phyloP scores from a whole-genome alignment of 1,140 invertebrate species.

The Colletes latitarsis region DNA sequence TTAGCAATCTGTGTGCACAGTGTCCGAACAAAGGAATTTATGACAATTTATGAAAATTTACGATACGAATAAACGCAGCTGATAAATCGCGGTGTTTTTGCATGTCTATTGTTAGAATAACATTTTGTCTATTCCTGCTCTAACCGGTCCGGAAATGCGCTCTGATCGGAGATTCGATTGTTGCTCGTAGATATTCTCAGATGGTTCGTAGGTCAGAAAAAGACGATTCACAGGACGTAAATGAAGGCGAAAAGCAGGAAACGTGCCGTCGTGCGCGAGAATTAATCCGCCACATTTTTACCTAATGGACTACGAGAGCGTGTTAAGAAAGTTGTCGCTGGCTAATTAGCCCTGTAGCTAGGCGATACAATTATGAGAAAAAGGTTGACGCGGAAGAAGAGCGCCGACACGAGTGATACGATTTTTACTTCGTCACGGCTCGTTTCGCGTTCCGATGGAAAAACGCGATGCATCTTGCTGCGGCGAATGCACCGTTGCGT shows the following conservation, averaged over 20 bases:
- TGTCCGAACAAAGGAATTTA: too few relatives aligned
- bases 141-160: not conserved
- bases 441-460: not conserved
- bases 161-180: not conserved
- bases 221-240: not conserved
- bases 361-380: conserved; percentile 26
- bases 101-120: too few relatives aligned
- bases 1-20: too few relatives aligned
- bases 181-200: not conserved
- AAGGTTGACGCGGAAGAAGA: not conserved
- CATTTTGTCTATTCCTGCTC: not conserved
- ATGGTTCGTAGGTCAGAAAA: not conserved
- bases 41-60: too few relatives aligned
- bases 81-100: too few relatives aligned
- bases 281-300: not conserved
- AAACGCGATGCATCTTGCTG: not conserved
- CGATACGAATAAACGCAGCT: too few relatives aligned
- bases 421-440: not conserved
- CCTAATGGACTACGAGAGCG: not conserved
- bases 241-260: not conserved
- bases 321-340: conserved; percentile 19
- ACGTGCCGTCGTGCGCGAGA: too few relatives aligned
- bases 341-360: not conserved
- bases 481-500: not conserved
- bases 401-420: not conserved